Base-by-base conservation (phyloP, 2,888 invertebrate genomes). In the Sarcophaga caerulescens region DNA sequence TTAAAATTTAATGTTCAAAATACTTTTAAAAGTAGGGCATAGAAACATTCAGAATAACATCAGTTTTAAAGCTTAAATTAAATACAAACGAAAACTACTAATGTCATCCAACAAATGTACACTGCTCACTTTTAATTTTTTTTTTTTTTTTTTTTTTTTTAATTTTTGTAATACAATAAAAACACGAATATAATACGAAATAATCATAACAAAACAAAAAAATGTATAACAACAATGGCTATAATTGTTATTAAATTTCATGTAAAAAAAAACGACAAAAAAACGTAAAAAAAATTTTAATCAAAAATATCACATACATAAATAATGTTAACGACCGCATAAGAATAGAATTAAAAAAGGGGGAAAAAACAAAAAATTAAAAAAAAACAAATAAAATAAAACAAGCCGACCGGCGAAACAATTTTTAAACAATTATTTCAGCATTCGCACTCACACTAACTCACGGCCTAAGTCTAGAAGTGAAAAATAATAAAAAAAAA, bases 251-350 rank as follows among this genome's bases (percentile, higher is more conserved):
- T 81, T 74, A 73, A 77, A 66, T 66, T 73, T 63, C 74, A 78
- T 17, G 70, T 59, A 73, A 68, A 80, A 78, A 73, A 71, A 52
- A 57, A 74, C 3, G 35, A 25, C 60, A 8, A 73, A 62, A 19
- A 47, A 77, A 17, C n/a, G 19, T n/a, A 47, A 23, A 75, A 11
- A 60, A 44, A 69, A 44, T 57, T 76, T 52, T 21, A 65, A 47
- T 47, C n/a, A 63, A 74, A 81, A 60, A 65, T 12, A 52, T 77
- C 52, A 66, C 60, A 63, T 57, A 79, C 60, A 63, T 57, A 79
- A 76, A 79, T 57, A 86, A 83, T 81, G 83, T 84, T 81, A 86
- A 86, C 69, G 83, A 86, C 85, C 85, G 80, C 77, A 81, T 59
- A 47, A 57, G 35, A 73, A 77, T 70, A 66, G 17, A 65, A 66